Percentiles rank a stretch among this genome's conserved stretches.
Conservation (phyloP, 2,888 invertebrate species). For the Maniola hyperantus region DNA sequence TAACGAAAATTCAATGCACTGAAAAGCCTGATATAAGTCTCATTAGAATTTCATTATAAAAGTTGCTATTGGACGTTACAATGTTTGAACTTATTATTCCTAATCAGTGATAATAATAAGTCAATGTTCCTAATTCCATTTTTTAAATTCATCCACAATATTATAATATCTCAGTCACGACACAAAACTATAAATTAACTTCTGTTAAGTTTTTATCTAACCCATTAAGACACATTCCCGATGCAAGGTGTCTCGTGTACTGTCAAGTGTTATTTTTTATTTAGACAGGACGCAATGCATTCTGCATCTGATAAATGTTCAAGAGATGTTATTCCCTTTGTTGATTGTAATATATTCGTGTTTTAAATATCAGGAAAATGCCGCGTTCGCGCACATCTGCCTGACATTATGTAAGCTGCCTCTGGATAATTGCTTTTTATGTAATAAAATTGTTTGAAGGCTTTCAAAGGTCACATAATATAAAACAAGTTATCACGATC, state of each 20-base stretch:
- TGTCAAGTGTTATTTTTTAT: background rate
- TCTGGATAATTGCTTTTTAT: background rate
- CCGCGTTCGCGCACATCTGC: slow-evolving; percentile 1
- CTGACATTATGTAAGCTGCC: slow-evolving; percentile 1
- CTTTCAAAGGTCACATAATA: background rate
- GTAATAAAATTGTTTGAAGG: background rate
- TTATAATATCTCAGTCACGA: background rate
- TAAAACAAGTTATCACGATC: background rate
- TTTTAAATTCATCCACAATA: background rate
- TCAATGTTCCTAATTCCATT: no score
- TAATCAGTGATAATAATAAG: no score
- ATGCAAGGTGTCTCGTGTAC: slow-evolving; percentile 1
- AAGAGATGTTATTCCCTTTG: background rate
- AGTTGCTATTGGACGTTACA: no score
- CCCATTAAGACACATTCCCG: background rate
- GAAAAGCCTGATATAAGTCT: no score
- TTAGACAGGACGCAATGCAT: background rate
- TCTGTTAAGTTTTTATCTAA: background rate
- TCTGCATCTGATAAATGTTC: background rate
- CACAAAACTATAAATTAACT: background rate
- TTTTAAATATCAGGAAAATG: background rate
- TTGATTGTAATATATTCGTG: background rate
- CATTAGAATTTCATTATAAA: background rate
- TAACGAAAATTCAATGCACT: no score
- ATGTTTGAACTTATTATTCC: no score